phyloP scores from a whole-genome alignment of 2,113 vertebrate species.

The Poeciliopsis retropinna region DNA sequence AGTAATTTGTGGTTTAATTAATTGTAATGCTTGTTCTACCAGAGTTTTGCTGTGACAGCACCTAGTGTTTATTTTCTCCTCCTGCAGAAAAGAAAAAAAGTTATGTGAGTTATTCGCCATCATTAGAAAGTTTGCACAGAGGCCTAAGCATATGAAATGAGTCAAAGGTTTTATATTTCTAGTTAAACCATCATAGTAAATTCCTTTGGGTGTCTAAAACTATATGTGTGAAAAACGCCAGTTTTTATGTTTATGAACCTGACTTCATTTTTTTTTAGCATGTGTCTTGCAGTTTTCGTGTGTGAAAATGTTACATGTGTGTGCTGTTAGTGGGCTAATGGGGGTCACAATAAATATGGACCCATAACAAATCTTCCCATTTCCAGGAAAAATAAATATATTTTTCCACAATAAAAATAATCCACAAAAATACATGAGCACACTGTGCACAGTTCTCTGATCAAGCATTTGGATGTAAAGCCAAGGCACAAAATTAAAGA shows the following conservation, averaged over 20 bases:
- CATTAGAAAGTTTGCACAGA: slow-evolving; percentile 45
- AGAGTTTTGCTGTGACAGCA: neutral
- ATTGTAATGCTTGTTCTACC: neutral
- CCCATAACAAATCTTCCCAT: slow-evolving; percentile 58
- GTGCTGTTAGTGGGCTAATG: slow-evolving; percentile 49
- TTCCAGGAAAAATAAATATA: slow-evolving; percentile 70
- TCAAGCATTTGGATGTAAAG: slow-evolving; percentile 30
- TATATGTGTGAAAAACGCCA: slow-evolving; percentile 37
- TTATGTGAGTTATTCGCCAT: slow-evolving; percentile 28
- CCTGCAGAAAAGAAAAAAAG: slow-evolving; percentile 29
- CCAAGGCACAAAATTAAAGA: slow-evolving; percentile 56
- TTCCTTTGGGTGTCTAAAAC: slow-evolving; percentile 52
- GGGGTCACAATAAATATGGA: slow-evolving; percentile 55
- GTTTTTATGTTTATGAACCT: slow-evolving; percentile 56
- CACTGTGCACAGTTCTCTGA: slow-evolving; percentile 35
- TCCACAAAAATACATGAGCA: slow-evolving; percentile 61
- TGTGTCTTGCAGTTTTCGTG: slow-evolving; percentile 7
- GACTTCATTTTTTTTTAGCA: slow-evolving; percentile 38
- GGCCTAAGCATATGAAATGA: slow-evolving; percentile 38
- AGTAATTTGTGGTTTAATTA: neutral
- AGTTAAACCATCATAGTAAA: slow-evolving; percentile 36
- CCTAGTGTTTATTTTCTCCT: neutral
- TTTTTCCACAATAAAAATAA: slow-evolving; percentile 75
- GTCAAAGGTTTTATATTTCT: slow-evolving; percentile 45
- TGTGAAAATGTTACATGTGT: slow-evolving; percentile 3